Percentiles rank a stretch among this genome's conserved stretches.
phyloP scores from a whole-genome alignment of 2,888 invertebrate species.

The Dryobotodes eremita region DNA sequence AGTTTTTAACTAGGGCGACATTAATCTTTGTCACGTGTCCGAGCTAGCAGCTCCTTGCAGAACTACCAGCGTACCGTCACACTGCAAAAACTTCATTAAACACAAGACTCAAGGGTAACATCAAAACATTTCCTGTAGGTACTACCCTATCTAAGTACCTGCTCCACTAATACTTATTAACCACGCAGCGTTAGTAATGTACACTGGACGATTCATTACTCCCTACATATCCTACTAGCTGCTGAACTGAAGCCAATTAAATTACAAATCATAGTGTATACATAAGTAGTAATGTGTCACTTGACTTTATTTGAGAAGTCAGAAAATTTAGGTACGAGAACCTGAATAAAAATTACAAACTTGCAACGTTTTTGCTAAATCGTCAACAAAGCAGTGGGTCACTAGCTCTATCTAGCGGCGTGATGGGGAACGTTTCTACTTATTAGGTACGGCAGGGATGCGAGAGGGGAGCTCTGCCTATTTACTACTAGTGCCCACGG shows the following conservation, averaged over 20 bases:
- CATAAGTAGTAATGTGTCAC: neutral
- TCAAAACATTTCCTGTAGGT: no score
- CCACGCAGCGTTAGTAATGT: neutral
- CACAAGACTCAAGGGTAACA: neutral
- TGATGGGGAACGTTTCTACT: neutral
- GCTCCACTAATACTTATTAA: neutral
- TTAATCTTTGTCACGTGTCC: no score
- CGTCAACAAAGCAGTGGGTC: neutral
- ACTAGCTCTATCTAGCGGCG: constrained; percentile 7
- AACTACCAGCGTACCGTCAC: no score
- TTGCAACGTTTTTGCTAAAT: neutral
- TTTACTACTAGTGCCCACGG: neutral
- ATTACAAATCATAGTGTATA: no score
- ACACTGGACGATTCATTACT: no score
- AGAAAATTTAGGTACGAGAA: neutral
- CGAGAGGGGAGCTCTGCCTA: no score
- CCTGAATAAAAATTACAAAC: neutral
- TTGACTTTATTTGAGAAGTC: neutral
- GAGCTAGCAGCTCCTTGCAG: no score
- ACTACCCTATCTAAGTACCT: neutral
- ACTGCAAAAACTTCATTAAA: no score
- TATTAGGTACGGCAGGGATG: neutral
- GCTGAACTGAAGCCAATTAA: no score
- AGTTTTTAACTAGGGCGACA: neutral
- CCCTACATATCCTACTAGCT: no score